phyloP scores from a whole-genome alignment of 2,888 invertebrate species.

The Drosophila merina region DNA sequence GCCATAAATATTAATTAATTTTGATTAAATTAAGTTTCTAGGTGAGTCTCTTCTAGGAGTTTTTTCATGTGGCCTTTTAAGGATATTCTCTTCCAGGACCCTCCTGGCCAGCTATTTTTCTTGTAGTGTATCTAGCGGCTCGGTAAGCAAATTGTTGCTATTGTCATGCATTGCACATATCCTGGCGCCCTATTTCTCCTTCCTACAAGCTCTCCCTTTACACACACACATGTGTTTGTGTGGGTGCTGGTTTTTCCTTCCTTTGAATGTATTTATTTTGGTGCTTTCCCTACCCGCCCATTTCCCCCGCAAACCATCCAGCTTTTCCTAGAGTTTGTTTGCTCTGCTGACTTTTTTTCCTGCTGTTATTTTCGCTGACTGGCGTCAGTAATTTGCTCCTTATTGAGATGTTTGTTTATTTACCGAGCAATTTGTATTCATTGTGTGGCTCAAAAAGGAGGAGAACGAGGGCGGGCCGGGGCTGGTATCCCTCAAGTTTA shows the following conservation, averaged over 20 bases:
- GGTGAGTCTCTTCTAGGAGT: not conserved
- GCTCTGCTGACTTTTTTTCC: constrained; percentile 13
- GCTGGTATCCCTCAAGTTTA: constrained; percentile 45
- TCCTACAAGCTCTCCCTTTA: constrained; percentile 40
- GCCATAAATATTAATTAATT: not conserved
- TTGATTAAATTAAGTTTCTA: not conserved
- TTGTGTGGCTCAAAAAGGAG: constrained; percentile 59
- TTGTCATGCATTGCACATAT: constrained; percentile 72
- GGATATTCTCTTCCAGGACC: not conserved
- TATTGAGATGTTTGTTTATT: constrained; percentile 80
- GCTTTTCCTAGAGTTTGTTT: constrained; percentile 21
- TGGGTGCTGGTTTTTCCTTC: constrained; percentile 55
- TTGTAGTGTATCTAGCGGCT: constrained; percentile 9
- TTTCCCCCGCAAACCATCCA: constrained; percentile 3
- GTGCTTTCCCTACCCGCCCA: constrained; percentile 15
- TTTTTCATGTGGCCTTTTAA: not conserved
- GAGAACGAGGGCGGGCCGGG: not conserved
- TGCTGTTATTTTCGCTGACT: constrained; percentile 56
- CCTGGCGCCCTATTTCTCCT: not conserved
- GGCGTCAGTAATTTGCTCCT: constrained; percentile 79
- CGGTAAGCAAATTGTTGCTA: constrained; percentile 68
- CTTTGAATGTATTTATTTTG: constrained; percentile 47
- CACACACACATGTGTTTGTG: constrained; percentile 33
- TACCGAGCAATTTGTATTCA: constrained; percentile 80
- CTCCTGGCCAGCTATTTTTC: not conserved